A percentile compares a stretch with the other conserved stretches of the same genome.
phyloP scores from a whole-genome alignment of 1,140 invertebrate species.

The Aphaenogaster floridana region DNA sequence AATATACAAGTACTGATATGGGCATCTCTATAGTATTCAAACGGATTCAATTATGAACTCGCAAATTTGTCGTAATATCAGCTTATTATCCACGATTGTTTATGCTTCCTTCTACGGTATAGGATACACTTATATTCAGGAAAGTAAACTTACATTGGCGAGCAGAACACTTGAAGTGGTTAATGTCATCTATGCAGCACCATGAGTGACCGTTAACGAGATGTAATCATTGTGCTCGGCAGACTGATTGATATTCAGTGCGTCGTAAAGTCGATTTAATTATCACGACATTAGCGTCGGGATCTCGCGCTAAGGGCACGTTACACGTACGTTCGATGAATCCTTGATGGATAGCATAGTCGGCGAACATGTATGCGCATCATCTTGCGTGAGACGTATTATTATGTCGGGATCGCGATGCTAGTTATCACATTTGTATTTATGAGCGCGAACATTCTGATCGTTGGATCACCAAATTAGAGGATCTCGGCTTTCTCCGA shows the following conservation, averaged over 20 bases:
- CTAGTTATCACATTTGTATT: conserved; percentile 15
- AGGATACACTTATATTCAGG: background rate
- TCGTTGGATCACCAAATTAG: background rate
- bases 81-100: conserved; percentile 63
- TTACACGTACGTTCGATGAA: conserved; percentile 50
- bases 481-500: background rate
- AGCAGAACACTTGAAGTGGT: background rate
- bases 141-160: background rate
- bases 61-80: conserved; percentile 70
- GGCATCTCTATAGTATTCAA: conserved; percentile 38
- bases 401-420: conserved; percentile 22
- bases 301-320: conserved; percentile 2
- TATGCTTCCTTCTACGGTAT: conserved; percentile 10
- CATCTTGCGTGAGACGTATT: conserved; percentile 17
- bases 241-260: conserved; percentile 62
- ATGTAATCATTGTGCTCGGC: conserved; percentile 55
- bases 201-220: conserved; percentile 39
- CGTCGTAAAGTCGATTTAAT: conserved; percentile 65
- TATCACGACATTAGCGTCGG: conserved; percentile 60
- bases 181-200: conserved; percentile 1
- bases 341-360: conserved; percentile 23
- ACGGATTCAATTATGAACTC: conserved; percentile 69
- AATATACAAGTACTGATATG: background rate
- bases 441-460: background rate
- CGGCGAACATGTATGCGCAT: background rate